Evolutionary conservation across 2,113 vertebrate species (phyloP).

Genomic region (Athene noctua): DNA sequence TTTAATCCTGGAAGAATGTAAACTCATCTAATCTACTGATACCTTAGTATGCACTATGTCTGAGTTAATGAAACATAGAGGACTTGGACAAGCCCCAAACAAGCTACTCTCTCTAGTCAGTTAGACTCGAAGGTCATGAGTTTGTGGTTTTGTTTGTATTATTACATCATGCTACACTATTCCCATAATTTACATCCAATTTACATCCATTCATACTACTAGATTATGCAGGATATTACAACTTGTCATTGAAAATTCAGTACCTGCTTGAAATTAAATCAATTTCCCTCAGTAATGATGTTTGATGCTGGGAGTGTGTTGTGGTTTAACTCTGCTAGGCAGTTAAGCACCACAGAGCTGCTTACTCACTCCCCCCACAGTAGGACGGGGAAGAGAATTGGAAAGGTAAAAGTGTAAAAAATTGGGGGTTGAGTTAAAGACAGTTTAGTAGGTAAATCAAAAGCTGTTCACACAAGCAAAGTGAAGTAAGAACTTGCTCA

Average conservation of each 20-base stretch:
- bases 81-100: not conserved
- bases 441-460: not conserved
- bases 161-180: not conserved
- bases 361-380: rapidly evolving
- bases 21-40: not conserved
- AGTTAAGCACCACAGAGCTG: not conserved
- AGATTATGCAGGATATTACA: not conserved
- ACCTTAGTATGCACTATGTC: not conserved
- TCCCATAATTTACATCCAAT: not conserved
- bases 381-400: not conserved
- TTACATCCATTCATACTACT: not conserved
- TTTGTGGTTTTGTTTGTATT: not conserved
- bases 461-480: rapidly evolving
- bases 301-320: not conserved
- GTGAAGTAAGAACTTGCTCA: not conserved
- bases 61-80: not conserved
- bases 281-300: not conserved
- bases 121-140: not conserved
- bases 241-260: not conserved
- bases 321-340: not conserved
- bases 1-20: not conserved
- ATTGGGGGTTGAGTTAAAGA: not conserved
- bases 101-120: not conserved
- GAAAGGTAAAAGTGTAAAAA: not conserved
- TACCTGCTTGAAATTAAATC: not conserved